Conservation (phyloP, 1,140 invertebrate species). For the Trachelipus rathkii region DNA sequence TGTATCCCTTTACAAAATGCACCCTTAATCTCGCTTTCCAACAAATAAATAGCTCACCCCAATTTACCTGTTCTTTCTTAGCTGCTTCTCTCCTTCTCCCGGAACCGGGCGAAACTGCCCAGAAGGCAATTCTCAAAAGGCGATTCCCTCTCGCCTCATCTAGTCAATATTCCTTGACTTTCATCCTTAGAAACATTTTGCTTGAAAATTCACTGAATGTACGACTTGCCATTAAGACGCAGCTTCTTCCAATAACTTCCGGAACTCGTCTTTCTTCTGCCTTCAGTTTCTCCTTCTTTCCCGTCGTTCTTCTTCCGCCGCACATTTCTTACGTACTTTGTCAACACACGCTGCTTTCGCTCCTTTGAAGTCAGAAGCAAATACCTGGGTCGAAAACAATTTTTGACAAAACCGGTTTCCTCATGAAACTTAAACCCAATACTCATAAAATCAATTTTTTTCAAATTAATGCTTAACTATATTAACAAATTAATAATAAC, state of each 20-base stretch:
- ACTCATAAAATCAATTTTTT: constrained; percentile 59
- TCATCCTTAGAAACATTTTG: constrained; percentile 92
- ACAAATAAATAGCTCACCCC: not conserved
- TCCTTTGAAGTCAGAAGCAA: constrained; percentile 91
- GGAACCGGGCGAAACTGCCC: constrained; percentile 87
- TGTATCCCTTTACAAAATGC: too few relatives aligned
- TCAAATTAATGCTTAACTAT: too few relatives aligned
- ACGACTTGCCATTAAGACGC: constrained; percentile 82
- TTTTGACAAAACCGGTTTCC: constrained; percentile 99
- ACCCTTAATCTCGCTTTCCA: not conserved
- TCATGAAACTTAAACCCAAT: constrained; percentile 97
- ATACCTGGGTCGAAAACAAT: constrained; percentile 98
- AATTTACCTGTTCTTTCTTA: constrained; percentile 85
- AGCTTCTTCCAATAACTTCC: constrained; percentile 81
- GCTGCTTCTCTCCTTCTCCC: constrained; percentile 93
- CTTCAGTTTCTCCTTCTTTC: constrained; percentile 93
- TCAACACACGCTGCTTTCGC: constrained; percentile 72
- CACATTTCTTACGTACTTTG: constrained; percentile 91
- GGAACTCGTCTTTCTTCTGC: constrained; percentile 89
- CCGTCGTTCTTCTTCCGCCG: constrained; percentile 92
- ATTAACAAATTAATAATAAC: too few relatives aligned
- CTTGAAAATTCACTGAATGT: constrained; percentile 58
- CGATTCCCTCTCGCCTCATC: constrained; percentile 86
- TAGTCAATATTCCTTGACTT: constrained; percentile 94
- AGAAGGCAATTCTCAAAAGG: constrained; percentile 95